phyloP scores from a whole-genome alignment of 37 sponge, comb jelly and placozoan genomes.

The Mnemiopsis leidyi region DNA sequence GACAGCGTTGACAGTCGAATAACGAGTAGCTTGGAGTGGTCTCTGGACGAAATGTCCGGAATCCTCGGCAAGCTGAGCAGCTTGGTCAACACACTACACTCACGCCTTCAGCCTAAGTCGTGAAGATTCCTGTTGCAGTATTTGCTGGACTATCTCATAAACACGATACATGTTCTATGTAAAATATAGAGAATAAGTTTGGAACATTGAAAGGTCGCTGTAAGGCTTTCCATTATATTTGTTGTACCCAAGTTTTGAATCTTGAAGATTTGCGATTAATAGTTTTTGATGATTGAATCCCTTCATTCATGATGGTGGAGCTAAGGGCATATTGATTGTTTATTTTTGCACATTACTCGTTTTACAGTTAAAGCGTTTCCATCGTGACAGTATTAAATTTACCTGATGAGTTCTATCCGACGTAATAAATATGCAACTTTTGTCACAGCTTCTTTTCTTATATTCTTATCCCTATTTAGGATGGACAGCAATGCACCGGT shows the following conservation, averaged over 20 bases:
- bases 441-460: too few relatives aligned
- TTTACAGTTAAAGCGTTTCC: not conserved
- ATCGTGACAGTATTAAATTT: too few relatives aligned
- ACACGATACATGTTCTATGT: not conserved
- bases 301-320: not conserved
- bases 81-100: not conserved
- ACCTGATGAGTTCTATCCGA: too few relatives aligned
- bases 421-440: too few relatives aligned
- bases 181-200: not conserved
- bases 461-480: too few relatives aligned
- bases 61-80: not conserved
- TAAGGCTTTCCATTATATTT: too few relatives aligned
- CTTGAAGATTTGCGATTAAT: too few relatives aligned
- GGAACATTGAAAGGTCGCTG: too few relatives aligned
- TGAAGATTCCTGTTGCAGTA: not conserved
- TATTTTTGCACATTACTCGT: not conserved
- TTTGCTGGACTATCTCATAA: not conserved
- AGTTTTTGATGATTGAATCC: not conserved
- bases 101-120: not conserved
- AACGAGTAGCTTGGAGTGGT: conserved; percentile 23
- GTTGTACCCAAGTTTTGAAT: too few relatives aligned
- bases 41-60: not conserved
- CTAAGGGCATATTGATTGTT: not conserved
- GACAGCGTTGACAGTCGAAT: conserved; percentile 49
- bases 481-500: too few relatives aligned